Base-by-base conservation (phyloP, 1,140 invertebrate species). In the Eulimnadia texana region DNA sequence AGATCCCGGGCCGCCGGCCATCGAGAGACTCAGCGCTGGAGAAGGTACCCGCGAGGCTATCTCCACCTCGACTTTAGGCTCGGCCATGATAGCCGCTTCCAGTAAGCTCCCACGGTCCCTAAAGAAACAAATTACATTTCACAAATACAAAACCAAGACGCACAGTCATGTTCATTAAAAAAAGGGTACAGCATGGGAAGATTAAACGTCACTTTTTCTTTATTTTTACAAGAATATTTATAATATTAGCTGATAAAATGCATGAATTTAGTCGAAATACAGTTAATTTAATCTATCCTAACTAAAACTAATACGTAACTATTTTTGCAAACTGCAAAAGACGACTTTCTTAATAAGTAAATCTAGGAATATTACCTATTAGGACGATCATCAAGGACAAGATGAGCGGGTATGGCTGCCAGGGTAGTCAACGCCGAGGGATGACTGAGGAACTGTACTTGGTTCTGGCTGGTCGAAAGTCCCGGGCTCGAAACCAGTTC, bases 1-100 rank as follows among this genome's bases (percentile, higher is more conserved):
- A 10, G 55, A 57, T 10, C 27, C 25, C 10, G 55, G 55, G 16
- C 55, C 55, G 3, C 55, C 55, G 3, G 55, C 27, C 55, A 57
- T 57, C 10, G 55, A 57, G 22, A 61, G 51, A 33, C 60, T 61
- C 24, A 61, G 42, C 19, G 66, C 64, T 0, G 73, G 72, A 47
- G 73, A 72, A 19, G 72, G 70, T 24, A 73, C 65, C 19, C 84
- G 79, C 10, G 68, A 64, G 19, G 65, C 68, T 16, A 65, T 60
- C 51, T 69, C 68, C 3, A 68, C 67, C 62, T 68, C 66, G 3
- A 69, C 67, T 69, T 88, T 86, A 6, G 88, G 87, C 68, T 89
- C 86, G 16, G 85, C 85, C 69, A 90, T 89, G 67, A 90, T 88
- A 11, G 86, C 85, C 10, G 86, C 85, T 70, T 89, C 86, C n/a